Conservation (phyloP, 2,797 vertebrate genomes). For the Knipowitschia caucasica region DNA sequence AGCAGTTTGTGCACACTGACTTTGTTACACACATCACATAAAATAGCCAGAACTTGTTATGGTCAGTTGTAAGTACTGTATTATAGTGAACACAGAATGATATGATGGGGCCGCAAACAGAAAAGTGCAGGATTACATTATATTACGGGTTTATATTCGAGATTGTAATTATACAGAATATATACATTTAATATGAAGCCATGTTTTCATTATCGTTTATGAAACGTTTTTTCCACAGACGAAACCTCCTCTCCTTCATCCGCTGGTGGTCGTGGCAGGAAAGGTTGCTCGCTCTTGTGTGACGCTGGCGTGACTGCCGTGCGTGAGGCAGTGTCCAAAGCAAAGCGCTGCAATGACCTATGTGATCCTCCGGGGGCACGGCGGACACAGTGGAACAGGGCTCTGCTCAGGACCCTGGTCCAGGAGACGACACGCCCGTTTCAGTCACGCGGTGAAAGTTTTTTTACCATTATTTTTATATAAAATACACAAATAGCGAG, state of each 20-base stretch:
- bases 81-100: not conserved
- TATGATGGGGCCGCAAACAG: no score
- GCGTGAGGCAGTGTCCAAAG: constrained; percentile 81
- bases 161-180: no score
- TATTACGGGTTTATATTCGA: no score
- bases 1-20: constrained; percentile 51
- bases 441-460: constrained; percentile 80
- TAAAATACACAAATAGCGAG: no score
- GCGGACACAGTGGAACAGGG: constrained; percentile 78
- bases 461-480: not conserved
- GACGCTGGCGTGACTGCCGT: constrained; percentile 89
- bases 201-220: no score
- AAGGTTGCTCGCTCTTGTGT: constrained; percentile 84
- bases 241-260: constrained; percentile 16
- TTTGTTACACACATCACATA: no score
- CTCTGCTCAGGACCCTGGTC: constrained; percentile 76
- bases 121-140: no score
- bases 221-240: not conserved
- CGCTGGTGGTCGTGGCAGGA: constrained; percentile 83
- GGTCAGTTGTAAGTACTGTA: not conserved
- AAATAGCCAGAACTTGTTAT: no score
- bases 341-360: constrained; percentile 86
- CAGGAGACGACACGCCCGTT: constrained; percentile 87
- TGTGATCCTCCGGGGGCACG: constrained; percentile 85
- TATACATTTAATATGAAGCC: no score